Base-by-base conservation (phyloP, 1,140 invertebrate genomes). In the Proctacanthus coquilletti region DNA sequence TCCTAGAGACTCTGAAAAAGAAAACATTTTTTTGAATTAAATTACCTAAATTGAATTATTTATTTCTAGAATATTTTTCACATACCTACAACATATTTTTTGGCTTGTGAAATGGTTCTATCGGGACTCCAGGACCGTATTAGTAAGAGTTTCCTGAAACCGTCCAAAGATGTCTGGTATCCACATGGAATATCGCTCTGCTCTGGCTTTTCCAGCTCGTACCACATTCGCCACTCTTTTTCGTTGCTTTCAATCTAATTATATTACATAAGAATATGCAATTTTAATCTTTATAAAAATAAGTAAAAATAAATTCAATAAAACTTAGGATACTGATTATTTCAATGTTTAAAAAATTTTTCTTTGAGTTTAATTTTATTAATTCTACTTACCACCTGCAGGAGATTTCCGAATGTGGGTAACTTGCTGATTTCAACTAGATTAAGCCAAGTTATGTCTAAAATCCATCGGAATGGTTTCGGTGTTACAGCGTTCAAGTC, bases 391-490 rank as follows among this genome's bases (percentile, higher is more conserved):
- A 83, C 80, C 62, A 86, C 84, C 8, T 71, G 73, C 3, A 94
- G 58, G 35, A 96, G 75, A 36, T 81, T 77, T 5, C 70, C 70
- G 60, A 96, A 97, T 18, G 71, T 74, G 18, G 79, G 70, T 5
- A 95, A 61, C 57, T 91, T 92, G 51, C 80, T 88, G 3, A 97
- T 84, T 61, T 95, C 89, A 1, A 96, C 89, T 36, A 97, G 65
- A 69, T 97, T 97, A 13, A 97, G 57, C 93, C 93, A 97, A 2
- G 89, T 94, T 27, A 94, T 83, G 49, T 97, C 91, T 6, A 92
- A 65, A 49, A 97, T 91, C 93, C 93, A 97, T 48, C 72, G 76
- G 53, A 89, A 93, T 8, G 91, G 91, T 64, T 96, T 97, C 0
- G 88, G 83, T 11, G 72, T 67, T 9, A 94, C 89, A 9, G 86